phyloP scores from a whole-genome alignment of 2,888 invertebrate genomes.

The Hypercompe scribonia region DNA sequence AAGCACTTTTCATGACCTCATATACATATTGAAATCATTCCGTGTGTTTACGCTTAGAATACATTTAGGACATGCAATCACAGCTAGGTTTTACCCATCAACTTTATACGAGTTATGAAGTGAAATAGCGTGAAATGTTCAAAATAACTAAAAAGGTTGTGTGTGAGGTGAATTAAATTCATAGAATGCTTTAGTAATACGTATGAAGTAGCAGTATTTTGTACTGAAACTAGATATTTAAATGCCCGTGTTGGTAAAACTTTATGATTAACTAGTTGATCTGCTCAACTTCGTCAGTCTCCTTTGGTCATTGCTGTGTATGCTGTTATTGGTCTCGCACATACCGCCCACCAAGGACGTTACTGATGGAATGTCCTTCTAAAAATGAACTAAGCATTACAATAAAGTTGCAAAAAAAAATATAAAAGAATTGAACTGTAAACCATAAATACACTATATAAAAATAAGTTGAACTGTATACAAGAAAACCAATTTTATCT shows the following conservation, averaged over 20 bases:
- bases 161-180: not conserved
- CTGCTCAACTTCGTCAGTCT: too few species aligned
- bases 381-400: too few species aligned
- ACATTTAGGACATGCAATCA: constrained; percentile 55
- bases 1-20: constrained; percentile 83
- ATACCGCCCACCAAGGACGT: too few species aligned
- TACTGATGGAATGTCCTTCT: too few species aligned
- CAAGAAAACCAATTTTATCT: too few species aligned
- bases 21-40: constrained; percentile 79
- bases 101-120: not conserved
- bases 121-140: not conserved
- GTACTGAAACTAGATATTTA: not conserved
- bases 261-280: too few species aligned
- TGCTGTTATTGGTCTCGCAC: too few species aligned
- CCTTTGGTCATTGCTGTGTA: too few species aligned
- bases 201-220: not conserved
- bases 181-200: not conserved
- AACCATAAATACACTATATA: too few species aligned
- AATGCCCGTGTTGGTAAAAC: not conserved
- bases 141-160: constrained; percentile 5
- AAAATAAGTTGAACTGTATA: too few species aligned
- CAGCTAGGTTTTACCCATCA: constrained; percentile 20
- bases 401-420: too few species aligned
- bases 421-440: too few species aligned
- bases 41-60: constrained; percentile 73